Conservation (phyloP, 2,797 vertebrate species). For the Enteromius viviparus region DNA sequence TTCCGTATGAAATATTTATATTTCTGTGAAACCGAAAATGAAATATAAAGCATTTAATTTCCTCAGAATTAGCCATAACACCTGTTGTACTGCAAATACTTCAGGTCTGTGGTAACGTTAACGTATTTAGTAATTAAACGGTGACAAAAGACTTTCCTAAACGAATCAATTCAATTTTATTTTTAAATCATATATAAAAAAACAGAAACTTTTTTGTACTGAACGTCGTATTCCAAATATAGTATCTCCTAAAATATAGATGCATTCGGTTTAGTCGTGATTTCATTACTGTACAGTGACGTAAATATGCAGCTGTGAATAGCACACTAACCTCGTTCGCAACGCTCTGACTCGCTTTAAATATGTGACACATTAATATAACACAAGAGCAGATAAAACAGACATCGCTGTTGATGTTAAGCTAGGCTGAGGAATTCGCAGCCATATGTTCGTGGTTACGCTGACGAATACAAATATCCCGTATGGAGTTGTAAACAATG, state of each 20-base stretch:
- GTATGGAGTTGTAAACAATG: slow-evolving; percentile 31
- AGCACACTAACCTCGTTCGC: not conserved
- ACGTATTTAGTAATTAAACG: not conserved
- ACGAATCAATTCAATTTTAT: not conserved
- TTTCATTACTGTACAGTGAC: not conserved
- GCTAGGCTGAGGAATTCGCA: not conserved
- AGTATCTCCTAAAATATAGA: not conserved
- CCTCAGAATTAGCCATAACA: no score
- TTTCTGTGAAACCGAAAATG: not conserved
- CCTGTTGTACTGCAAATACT: not conserved
- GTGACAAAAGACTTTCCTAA: not conserved
- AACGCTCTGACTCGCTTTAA: not conserved
- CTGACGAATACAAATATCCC: not conserved
- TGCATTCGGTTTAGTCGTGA: not conserved
- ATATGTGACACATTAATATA: not conserved
- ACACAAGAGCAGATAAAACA: not conserved
- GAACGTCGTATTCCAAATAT: not conserved
- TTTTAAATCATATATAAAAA: not conserved
- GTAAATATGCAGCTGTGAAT: not conserved
- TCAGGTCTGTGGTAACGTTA: not conserved
- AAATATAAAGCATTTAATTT: not conserved
- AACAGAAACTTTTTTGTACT: accelerated
- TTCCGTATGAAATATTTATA: not conserved
- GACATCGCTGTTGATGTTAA: no score
- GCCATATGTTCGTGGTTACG: no score